Evolutionary conservation across 1,140 invertebrate genomes (phyloP).

Genomic region (Bombyx mandarina): DNA sequence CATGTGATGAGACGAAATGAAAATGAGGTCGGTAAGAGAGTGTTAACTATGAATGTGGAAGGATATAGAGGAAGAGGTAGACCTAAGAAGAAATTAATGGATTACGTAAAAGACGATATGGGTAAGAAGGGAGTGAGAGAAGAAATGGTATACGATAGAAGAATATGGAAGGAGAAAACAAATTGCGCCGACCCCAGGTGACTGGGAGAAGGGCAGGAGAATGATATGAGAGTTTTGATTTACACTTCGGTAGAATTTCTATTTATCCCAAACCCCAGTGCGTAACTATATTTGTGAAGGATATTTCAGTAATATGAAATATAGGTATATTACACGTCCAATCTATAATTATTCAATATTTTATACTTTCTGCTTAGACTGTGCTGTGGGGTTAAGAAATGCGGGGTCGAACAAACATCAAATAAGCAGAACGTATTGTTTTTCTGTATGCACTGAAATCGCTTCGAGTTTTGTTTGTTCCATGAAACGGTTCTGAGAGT

Average conservation of each 20-base stretch:
- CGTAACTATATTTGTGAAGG: not conserved
- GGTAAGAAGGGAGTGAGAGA: too few relatives aligned
- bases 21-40: too few relatives aligned
- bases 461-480: not conserved
- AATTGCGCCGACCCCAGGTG: too few relatives aligned
- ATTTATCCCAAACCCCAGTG: not conserved
- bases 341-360: not conserved
- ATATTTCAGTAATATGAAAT: not conserved
- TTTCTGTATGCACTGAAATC: slow-evolving; percentile 4
- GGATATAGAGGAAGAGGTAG: too few relatives aligned
- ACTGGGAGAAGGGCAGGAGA: too few relatives aligned
- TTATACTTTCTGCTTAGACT: not conserved
- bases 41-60: too few relatives aligned
- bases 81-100: too few relatives aligned
- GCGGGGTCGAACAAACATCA: slow-evolving; percentile 12
- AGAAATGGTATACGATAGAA: too few relatives aligned
- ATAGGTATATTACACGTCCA: not conserved
- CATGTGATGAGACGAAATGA: too few relatives aligned
- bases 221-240: not conserved
- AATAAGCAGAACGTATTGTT: slow-evolving; percentile 13
- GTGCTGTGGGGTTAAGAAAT: too few relatives aligned
- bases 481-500: not conserved
- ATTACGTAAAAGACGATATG: too few relatives aligned
- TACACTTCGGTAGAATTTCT: not conserved
- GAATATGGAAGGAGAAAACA: too few relatives aligned